Conservation (phyloP, 30 jellyfish, hydroid and myxozoan species). For the Cassiopea xamachana region DNA sequence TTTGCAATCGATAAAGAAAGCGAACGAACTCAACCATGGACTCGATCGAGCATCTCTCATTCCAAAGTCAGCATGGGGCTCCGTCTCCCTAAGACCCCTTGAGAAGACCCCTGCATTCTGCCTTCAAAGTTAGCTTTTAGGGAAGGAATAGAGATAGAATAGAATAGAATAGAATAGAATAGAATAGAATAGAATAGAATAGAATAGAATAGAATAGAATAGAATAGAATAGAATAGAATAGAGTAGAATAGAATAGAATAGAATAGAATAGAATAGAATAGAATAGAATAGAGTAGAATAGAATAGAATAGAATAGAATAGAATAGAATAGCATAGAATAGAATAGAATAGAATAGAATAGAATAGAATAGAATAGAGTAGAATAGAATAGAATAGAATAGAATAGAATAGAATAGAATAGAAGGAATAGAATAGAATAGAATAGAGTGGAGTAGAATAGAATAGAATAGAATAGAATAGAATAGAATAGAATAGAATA, state of each 20-base stretch:
- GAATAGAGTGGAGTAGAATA: neutral
- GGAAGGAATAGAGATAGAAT: too few species aligned
- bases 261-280: neutral
- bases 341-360: neutral
- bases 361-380: neutral
- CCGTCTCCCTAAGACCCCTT: too few species aligned
- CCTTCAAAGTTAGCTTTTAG: too few species aligned
- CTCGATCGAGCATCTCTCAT: too few species aligned
- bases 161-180: neutral
- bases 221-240: neutral
- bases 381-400: neutral
- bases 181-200: neutral
- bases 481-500: neutral
- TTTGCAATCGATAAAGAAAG: too few species aligned
- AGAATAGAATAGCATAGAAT: neutral
- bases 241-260: neutral
- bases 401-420: neutral
- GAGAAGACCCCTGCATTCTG: too few species aligned
- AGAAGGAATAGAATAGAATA: neutral
- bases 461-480: neutral
- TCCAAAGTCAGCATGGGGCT: too few species aligned
- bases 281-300: neutral
- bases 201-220: neutral
- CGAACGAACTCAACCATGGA: too few species aligned
- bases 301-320: neutral